Evolutionary conservation across 2,888 invertebrate genomes (phyloP), one percentile per base, ranked within the genome.

Genomic region (Furcula furcula): DNA sequence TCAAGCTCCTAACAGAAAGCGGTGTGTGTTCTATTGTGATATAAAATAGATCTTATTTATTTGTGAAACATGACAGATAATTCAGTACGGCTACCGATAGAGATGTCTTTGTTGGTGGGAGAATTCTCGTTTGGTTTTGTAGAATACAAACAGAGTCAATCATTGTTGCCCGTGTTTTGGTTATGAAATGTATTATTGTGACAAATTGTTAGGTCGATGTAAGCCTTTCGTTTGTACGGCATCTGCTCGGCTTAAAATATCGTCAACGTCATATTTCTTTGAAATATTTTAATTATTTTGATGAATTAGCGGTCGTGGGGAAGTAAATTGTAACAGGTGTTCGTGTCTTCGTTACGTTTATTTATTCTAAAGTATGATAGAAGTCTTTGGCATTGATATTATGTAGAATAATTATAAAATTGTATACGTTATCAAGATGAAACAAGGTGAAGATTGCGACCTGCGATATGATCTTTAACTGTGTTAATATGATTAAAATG

Each of bases 181-280:
- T 85, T 87, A 86, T 84, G 82, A 80, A 83, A 78, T 71, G 66
- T 75, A 69, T 77, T 81, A 74, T 85, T 80, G 64, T 85, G 86
- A 86, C 86, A 86, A 86, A 87, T 85, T 81, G 83, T 78, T 69
- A 67, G 70, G 74, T 72, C 66, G 60, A 48, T 58, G 62, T 66
- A 82, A 83, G 68, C 82, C 82, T 80, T 82, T 78, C 66, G 69
- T 60, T 71, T 71, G 60, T 68, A 50, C 53, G 52, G 41, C 73
- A 79, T 75, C 75, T 77, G 78, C 60, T 42, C 29, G 48, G 59
- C 50, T 67, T 68, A 61, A 54, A 53, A 57, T 55, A 61, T 62
- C 55, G 51, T 55, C 45, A 39, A 52, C 45, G 56, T 64, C 59
- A 63, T 55, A 46, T 47, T 75, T 72, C 71, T 66, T 38, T 50